Conservation (phyloP, 2,888 invertebrate species). For the Melanostoma mellinum region DNA sequence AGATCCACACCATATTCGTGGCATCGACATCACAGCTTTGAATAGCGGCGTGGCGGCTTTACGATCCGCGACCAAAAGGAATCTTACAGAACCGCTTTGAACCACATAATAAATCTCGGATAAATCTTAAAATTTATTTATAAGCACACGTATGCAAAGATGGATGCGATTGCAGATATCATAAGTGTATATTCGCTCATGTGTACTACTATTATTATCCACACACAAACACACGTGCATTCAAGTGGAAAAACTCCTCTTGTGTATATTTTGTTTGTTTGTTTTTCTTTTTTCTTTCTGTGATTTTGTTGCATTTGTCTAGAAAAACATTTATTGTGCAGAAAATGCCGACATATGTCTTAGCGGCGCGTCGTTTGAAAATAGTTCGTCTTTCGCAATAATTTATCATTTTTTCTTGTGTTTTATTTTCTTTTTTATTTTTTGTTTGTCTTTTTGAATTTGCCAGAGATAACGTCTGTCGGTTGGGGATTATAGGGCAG, state of each 20-base stretch:
- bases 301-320: conserved; percentile 68
- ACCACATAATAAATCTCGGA: conserved; percentile 71
- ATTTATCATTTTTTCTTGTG: conserved; percentile 74
- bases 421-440: conserved; percentile 69
- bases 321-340: conserved; percentile 74
- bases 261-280: conserved; percentile 11
- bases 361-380: conserved; percentile 75
- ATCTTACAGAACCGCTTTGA: conserved; percentile 66
- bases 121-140: conserved; percentile 73
- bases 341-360: conserved; percentile 74
- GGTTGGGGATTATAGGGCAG: conserved; percentile 1
- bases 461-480: conserved; percentile 39
- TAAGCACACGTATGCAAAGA: conserved; percentile 64
- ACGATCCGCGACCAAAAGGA: conserved; percentile 59
- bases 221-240: conserved; percentile 12
- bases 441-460: conserved; percentile 70
- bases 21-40: conserved; percentile 44
- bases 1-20: conserved; percentile 56
- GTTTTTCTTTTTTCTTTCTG: conserved; percentile 39
- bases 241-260: conserved; percentile 60
- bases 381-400: conserved; percentile 74
- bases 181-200: conserved; percentile 60
- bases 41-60: conserved; percentile 53
- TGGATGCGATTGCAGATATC: conserved; percentile 70
- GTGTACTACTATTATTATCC: conserved; percentile 64